phyloP scores from a whole-genome alignment of 2,797 vertebrate species.

The Cercopithecus neglectus region DNA sequence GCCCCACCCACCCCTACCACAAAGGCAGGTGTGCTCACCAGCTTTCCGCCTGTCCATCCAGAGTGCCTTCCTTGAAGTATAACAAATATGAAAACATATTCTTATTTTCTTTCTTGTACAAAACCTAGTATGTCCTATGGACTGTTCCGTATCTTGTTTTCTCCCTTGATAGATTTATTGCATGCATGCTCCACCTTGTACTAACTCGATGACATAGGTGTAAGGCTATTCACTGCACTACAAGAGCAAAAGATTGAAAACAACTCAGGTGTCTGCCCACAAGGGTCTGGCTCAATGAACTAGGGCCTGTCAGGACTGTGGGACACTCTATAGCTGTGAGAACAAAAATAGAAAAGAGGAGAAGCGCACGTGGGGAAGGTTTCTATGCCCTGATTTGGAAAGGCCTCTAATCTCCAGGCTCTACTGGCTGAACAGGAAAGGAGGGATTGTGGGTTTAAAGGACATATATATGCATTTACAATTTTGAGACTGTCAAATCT shows the following conservation, averaged over 20 bases:
- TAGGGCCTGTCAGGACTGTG: not conserved
- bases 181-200: not conserved
- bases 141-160: not conserved
- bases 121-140: not conserved
- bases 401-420: not conserved
- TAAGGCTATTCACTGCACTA: not conserved
- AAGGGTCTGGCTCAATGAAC: not conserved
- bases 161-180: not conserved
- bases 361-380: not conserved
- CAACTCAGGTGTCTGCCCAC: not conserved
- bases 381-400: not conserved
- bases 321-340: not conserved
- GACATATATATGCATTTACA: not conserved
- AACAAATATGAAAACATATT: not conserved
- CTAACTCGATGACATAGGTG: rapidly evolving
- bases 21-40: not conserved
- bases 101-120: not conserved
- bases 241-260: not conserved
- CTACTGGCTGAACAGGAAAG: not conserved
- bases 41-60: not conserved
- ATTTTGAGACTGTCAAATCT: not conserved
- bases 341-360: not conserved
- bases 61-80: not conserved
- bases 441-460: not conserved
- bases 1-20: not conserved